A percentile compares a stretch with the other conserved stretches of the same genome.
phyloP scores from a whole-genome alignment of 1,140 invertebrate genomes.

The Euura saliciscinereae region DNA sequence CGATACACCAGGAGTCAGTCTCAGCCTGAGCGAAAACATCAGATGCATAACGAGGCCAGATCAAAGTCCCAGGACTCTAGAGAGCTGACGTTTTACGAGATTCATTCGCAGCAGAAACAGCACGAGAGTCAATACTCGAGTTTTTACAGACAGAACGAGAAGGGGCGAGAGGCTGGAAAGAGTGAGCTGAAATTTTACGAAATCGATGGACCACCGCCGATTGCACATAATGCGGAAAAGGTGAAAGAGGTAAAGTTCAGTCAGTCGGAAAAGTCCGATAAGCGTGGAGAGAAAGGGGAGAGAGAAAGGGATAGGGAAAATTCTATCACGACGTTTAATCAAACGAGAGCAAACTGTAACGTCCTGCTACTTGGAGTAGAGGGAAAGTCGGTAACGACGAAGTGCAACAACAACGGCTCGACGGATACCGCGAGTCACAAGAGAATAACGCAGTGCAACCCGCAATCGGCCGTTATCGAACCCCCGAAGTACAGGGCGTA shows the following conservation, averaged over 20 bases:
- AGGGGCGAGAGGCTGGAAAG: constrained; percentile 33
- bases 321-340: background rate
- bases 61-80: constrained; percentile 52
- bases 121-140: constrained; percentile 42
- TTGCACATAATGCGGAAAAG: constrained; percentile 28
- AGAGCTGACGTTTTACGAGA: constrained; percentile 46
- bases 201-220: constrained; percentile 43
- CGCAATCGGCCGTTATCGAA: constrained; percentile 30
- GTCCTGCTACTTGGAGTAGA: too few relatives aligned
- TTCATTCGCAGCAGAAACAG: constrained; percentile 37
- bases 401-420: background rate
- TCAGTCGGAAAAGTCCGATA: constrained; percentile 39
- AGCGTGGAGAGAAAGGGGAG: constrained; percentile 25
- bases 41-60: constrained; percentile 41
- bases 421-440: background rate
- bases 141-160: constrained; percentile 35
- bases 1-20: constrained; percentile 48
- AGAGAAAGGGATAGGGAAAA: constrained; percentile 20
- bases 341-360: too few relatives aligned
- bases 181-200: constrained; percentile 53
- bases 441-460: constrained; percentile 26
- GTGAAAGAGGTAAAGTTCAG: constrained; percentile 40
- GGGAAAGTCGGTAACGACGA: background rate
- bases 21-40: constrained; percentile 50
- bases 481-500: constrained; percentile 49